Evolutionary conservation across 2,797 vertebrate genomes (phyloP).

Genomic region (Leptodactylus fallax): DNA sequence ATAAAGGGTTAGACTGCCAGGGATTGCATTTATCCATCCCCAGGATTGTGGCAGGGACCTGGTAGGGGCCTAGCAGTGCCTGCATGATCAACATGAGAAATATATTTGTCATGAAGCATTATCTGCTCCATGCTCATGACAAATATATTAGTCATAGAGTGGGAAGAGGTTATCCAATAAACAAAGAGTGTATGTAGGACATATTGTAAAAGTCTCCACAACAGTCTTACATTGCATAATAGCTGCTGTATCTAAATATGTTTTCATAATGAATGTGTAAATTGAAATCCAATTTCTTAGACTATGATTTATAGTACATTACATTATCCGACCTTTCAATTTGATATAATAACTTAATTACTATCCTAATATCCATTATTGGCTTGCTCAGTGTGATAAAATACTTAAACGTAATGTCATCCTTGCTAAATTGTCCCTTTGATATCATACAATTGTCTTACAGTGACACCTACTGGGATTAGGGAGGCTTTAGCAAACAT

Average conservation of each 20-base stretch:
- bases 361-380: constrained; percentile 48
- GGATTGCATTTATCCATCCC: no score
- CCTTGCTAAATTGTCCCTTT: constrained; percentile 45
- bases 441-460: constrained; percentile 48
- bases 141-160: no score
- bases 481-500: constrained; percentile 12
- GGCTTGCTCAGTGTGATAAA: constrained; percentile 40
- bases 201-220: not conserved
- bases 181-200: not conserved
- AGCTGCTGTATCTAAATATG: not conserved
- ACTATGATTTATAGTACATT: constrained; percentile 4
- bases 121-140: no score
- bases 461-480: constrained; percentile 63
- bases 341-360: constrained; percentile 44
- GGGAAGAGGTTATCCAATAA: not conserved
- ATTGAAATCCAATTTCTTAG: constrained; percentile 26
- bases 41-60: no score
- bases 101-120: no score
- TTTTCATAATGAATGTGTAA: constrained; percentile 21
- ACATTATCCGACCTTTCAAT: constrained; percentile 35
- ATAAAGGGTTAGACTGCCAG: no score
- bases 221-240: not conserved
- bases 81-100: no score
- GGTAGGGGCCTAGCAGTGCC: no score
- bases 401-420: constrained; percentile 36